These are phyloP conservation scores for Leiothrix lutea DNA, from an alignment of 2,113 vertebrate genomes.

Conservation along the genomic window DNA sequence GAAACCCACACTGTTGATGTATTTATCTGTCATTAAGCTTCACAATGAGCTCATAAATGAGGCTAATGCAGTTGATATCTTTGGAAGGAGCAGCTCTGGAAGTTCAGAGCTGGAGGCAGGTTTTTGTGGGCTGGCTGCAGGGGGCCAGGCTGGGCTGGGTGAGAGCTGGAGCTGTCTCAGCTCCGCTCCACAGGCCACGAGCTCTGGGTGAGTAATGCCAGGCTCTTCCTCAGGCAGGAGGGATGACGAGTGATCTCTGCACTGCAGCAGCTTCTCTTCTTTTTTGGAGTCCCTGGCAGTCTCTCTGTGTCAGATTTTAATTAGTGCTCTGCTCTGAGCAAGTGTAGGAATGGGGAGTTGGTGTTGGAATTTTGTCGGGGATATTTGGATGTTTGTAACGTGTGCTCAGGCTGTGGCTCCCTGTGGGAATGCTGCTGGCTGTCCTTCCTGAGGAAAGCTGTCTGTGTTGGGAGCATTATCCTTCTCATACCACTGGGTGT, in stretches of 20 bases:
- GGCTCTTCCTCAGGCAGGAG: neutral
- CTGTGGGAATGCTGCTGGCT: neutral
- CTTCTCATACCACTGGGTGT: neutral
- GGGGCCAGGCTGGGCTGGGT: neutral
- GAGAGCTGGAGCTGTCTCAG: neutral
- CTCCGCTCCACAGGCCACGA: accelerated
- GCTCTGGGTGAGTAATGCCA: neutral
- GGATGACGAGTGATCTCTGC: neutral
- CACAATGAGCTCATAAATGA: neutral
- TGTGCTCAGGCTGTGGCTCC: neutral
- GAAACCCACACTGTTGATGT: neutral
- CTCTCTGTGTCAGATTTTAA: neutral
- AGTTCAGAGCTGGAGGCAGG: neutral
- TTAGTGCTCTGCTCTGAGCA: neutral
- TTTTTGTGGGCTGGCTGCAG: neutral
- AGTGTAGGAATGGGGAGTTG: neutral
- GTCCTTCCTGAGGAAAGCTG: neutral
- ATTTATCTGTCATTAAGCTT: neutral
- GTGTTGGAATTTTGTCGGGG: neutral
- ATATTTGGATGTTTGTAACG: neutral
- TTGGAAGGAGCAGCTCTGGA: neutral
- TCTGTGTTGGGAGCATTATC: neutral
- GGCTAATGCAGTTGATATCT: neutral
- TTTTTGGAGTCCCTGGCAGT: neutral
- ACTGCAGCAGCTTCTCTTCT: neutral